Percentiles rank a stretch among this genome's conserved stretches.
phyloP scores from a whole-genome alignment of 2,797 vertebrate species.

The Schizothorax lantsangensis region DNA sequence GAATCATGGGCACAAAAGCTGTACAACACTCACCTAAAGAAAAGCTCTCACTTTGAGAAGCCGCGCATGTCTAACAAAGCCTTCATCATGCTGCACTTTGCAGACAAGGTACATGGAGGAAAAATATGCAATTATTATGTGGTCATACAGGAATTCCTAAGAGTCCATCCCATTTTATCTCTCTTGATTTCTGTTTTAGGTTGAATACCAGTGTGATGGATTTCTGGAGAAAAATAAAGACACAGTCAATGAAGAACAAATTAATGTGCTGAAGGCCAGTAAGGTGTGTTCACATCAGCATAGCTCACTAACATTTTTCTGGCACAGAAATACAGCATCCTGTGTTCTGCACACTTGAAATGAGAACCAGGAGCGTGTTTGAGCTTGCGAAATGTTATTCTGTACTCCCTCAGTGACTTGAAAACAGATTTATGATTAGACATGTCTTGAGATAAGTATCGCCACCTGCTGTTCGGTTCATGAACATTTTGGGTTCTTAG shows the following conservation, averaged over 20 bases:
- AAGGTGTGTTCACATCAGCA: slow-evolving; percentile 81
- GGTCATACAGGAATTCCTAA: neutral
- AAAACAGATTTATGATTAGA: neutral
- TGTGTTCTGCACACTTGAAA: neutral
- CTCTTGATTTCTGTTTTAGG: slow-evolving; percentile 74
- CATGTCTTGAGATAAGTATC: slow-evolving; percentile 54
- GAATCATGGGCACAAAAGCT: slow-evolving; percentile 96
- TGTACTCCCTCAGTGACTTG: neutral
- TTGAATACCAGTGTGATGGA: slow-evolving; percentile 95
- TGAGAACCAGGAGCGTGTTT: slow-evolving; percentile 18
- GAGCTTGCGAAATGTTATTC: slow-evolving; percentile 36
- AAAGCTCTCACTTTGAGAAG: slow-evolving; percentile 90
- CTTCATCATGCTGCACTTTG: slow-evolving; percentile 97
- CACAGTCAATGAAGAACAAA: slow-evolving; percentile 96
- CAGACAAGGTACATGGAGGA: slow-evolving; percentile 88
- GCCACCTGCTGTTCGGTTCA: slow-evolving; percentile 70
- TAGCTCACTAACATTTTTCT: neutral
- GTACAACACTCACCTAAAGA: slow-evolving; percentile 93
- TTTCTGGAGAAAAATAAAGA: slow-evolving; percentile 99
- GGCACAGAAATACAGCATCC: neutral
- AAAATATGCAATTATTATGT: neutral
- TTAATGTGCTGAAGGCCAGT: slow-evolving; percentile 92
- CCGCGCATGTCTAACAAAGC: slow-evolving; percentile 94
- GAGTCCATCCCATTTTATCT: neutral
- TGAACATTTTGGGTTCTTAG: neutral